Evolutionary conservation across 1,140 invertebrate genomes (phyloP).

Genomic region (Trichomalopsis sarcophagae): DNA sequence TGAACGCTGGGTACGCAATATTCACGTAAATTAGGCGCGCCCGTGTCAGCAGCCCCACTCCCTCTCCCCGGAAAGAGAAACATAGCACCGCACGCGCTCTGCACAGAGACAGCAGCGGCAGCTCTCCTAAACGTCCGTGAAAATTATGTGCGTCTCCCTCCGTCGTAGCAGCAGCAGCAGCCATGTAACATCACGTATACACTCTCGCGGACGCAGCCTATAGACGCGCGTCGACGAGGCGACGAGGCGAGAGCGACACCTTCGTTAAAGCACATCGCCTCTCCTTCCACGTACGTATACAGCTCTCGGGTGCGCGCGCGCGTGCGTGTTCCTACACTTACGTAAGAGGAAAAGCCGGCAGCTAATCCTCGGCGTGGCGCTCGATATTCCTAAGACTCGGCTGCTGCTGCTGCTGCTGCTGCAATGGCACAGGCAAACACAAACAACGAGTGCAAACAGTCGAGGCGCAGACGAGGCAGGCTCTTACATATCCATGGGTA

Average conservation of each 20-base stretch:
- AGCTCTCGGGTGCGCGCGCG: not conserved
- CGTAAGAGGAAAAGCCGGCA: slow-evolving; percentile 14
- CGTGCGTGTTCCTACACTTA: not conserved
- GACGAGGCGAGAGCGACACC: slow-evolving; percentile 40
- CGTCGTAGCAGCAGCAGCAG: not conserved
- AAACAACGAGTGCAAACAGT: slow-evolving; percentile 7
- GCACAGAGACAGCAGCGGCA: not conserved
- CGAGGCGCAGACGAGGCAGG: not conserved
- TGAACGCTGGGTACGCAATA: slow-evolving; percentile 40
- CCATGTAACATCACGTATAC: not conserved
- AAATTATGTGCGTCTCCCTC: slow-evolving; percentile 20
- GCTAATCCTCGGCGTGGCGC: slow-evolving; percentile 14
- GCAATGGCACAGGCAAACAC: slow-evolving; percentile 12
- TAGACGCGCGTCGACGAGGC: not conserved
- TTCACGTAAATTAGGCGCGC: slow-evolving; percentile 46
- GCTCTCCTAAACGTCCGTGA: slow-evolving; percentile 35
- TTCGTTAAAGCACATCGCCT: slow-evolving; percentile 32
- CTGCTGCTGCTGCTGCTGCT: not conserved
- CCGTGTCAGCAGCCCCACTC: slow-evolving; percentile 9
- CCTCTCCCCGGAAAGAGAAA: slow-evolving; percentile 9
- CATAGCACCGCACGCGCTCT: not conserved
- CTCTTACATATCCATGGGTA: not conserved
- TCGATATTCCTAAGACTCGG: slow-evolving; percentile 43
- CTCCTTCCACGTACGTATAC: not conserved
- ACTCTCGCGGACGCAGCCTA: too few species aligned